A percentile compares a stretch with the other conserved stretches of the same genome.
phyloP scores from a whole-genome alignment of 2,888 invertebrate species.

The Gastracanthus pulcherrimus region DNA sequence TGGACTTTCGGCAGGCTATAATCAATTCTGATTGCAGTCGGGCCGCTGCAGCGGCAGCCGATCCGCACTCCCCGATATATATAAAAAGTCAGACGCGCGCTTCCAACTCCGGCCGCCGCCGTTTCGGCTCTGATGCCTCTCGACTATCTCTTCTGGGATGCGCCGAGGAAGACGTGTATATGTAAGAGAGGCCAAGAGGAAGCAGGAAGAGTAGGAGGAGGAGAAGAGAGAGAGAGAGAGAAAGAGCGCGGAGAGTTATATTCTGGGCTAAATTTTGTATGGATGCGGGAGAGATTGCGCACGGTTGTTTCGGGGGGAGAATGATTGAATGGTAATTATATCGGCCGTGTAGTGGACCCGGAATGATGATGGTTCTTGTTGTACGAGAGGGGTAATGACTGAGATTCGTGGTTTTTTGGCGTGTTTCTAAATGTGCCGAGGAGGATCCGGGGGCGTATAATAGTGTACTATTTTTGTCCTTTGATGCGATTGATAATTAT shows the following conservation, averaged over 20 bases:
- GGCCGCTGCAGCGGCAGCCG: constrained; percentile 69
- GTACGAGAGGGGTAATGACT: not conserved
- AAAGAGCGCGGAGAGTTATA: not conserved
- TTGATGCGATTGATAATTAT: not conserved
- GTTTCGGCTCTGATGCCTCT: constrained; percentile 1
- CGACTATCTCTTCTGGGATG: too few relatives aligned
- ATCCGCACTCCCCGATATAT: not conserved
- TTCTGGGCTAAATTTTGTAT: not conserved
- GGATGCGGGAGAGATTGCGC: constrained; percentile 6
- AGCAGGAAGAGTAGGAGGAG: constrained; percentile 9
- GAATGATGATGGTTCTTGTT: constrained; percentile 7
- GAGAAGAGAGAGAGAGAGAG: not conserved
- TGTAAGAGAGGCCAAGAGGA: not conserved
- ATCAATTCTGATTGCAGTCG: constrained; percentile 61
- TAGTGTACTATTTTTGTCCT: not conserved
- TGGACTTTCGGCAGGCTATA: constrained; percentile 73
- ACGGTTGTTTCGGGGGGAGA: not conserved
- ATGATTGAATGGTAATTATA: constrained; percentile 20
- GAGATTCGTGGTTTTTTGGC: not conserved
- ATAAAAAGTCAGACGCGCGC: not conserved
- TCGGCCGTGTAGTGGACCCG: not conserved
- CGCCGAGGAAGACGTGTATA: not conserved
- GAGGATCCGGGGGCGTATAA: not conserved
- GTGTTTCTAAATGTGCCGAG: not conserved
- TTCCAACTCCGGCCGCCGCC: not conserved